These are phyloP conservation scores for Nymphalis io DNA, from an alignment of 1,140 invertebrate genomes.

Conservation along the genomic window DNA sequence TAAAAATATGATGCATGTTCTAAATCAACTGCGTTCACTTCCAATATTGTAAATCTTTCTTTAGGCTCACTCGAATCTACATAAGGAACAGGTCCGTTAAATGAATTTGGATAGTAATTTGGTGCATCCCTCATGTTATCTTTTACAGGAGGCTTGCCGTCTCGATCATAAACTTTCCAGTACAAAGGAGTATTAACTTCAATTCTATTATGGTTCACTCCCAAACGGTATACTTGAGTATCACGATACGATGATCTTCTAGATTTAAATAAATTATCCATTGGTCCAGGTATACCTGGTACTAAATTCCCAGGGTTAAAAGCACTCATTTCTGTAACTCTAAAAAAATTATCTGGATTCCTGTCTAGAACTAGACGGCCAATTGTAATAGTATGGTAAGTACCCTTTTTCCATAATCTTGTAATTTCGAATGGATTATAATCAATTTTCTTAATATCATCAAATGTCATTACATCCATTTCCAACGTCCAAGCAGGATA, in stretches of 20 bases:
- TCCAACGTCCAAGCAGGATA: conserved; percentile 87
- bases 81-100: conserved; percentile 85
- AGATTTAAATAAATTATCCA: conserved; percentile 92
- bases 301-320: conserved; percentile 93
- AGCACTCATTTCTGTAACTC: conserved; percentile 92
- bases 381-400: conserved; percentile 91
- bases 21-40: conserved; percentile 54
- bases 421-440: conserved; percentile 86
- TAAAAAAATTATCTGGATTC: conserved; percentile 92
- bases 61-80: conserved; percentile 51
- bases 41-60: conserved; percentile 36
- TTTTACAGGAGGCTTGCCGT: conserved; percentile 85
- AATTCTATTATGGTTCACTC: conserved; percentile 92
- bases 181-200: conserved; percentile 93
- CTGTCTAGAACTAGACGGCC: conserved; percentile 90
- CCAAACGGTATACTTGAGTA: conserved; percentile 92
- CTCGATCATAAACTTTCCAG: conserved; percentile 84
- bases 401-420: conserved; percentile 89
- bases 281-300: conserved; percentile 90
- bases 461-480: conserved; percentile 80
- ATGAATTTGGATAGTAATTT: conserved; percentile 97
- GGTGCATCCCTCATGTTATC: conserved; percentile 84
- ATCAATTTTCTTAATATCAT: conserved; percentile 77
- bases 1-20: conserved; percentile 50
- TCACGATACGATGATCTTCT: conserved; percentile 93